phyloP scores from a whole-genome alignment of 2,888 invertebrate genomes.

The Mythimna impura region DNA sequence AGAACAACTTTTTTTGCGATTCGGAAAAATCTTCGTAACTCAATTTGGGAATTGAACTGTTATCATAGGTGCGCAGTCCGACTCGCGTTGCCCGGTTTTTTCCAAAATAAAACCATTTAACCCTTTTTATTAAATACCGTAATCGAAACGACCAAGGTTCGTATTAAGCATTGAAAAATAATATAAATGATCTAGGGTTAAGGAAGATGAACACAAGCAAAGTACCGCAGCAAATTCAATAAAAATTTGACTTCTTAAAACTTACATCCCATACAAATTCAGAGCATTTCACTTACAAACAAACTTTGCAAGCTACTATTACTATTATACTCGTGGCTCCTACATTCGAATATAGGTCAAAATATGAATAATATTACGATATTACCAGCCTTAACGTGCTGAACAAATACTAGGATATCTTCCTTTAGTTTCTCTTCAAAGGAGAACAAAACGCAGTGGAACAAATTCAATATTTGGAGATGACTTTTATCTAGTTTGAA shows the following conservation, averaged over 20 bases:
- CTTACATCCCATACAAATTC: constrained; percentile 3
- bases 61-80: too few relatives aligned
- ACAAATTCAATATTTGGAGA: neutral
- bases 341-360: constrained; percentile 20
- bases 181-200: too few relatives aligned
- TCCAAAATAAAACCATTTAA: too few relatives aligned
- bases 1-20: too few relatives aligned
- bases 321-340: neutral
- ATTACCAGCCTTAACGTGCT: constrained; percentile 15
- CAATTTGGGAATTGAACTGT: too few relatives aligned
- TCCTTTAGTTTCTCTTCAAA: neutral
- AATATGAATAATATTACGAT: constrained; percentile 31
- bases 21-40: too few relatives aligned
- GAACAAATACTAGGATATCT: constrained; percentile 31
- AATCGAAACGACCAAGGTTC: too few relatives aligned
- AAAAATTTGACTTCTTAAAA: neutral
- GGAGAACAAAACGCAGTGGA: neutral
- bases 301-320: constrained; percentile 2
- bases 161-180: too few relatives aligned
- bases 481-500: neutral
- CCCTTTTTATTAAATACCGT: too few relatives aligned
- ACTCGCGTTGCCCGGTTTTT: too few relatives aligned
- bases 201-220: neutral
- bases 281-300: constrained; percentile 3
- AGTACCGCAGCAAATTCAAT: neutral